Conservation (phyloP, 2,888 invertebrate species). For the Miltochrista miniata region DNA sequence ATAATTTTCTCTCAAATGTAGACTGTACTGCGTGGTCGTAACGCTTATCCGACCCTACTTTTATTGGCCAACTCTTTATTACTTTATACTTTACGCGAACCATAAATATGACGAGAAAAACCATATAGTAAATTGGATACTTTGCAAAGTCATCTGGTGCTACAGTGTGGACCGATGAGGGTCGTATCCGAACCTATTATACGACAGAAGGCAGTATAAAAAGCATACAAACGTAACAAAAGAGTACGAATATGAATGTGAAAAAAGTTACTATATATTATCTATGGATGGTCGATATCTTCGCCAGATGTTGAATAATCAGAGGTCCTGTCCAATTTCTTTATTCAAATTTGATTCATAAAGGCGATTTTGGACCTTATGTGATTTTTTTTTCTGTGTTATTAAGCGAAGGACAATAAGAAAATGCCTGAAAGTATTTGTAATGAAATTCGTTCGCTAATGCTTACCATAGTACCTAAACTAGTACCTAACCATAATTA, state of each 20-base stretch:
- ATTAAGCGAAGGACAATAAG: too few species aligned
- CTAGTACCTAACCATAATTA: too few species aligned
- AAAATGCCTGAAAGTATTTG: too few species aligned
- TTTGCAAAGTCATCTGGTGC: constrained; percentile 1
- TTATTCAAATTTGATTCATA: too few species aligned
- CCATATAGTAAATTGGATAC: constrained; percentile 7
- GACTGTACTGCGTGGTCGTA: background rate
- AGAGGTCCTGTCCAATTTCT: too few species aligned
- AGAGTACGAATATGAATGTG: background rate
- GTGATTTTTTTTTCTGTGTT: too few species aligned
- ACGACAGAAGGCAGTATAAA: background rate
- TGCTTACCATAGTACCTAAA: too few species aligned
- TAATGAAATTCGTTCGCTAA: too few species aligned
- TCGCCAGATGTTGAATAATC: too few species aligned
- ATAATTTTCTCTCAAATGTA: background rate
- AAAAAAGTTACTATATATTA: too few species aligned
- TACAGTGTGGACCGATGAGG: background rate
- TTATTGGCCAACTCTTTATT: constrained; percentile 23
- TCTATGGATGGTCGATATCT: too few species aligned
- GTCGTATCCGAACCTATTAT: background rate
- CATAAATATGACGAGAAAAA: constrained; percentile 17
- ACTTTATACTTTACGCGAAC: constrained; percentile 16
- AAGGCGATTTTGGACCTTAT: too few species aligned
- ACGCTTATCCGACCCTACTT: constrained; percentile 8
- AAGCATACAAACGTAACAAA: background rate